A percentile compares a stretch with the other conserved stretches of the same genome.
Conservation (phyloP, 2,888 invertebrate genomes). For the Sarcophaga caerulescens region DNA sequence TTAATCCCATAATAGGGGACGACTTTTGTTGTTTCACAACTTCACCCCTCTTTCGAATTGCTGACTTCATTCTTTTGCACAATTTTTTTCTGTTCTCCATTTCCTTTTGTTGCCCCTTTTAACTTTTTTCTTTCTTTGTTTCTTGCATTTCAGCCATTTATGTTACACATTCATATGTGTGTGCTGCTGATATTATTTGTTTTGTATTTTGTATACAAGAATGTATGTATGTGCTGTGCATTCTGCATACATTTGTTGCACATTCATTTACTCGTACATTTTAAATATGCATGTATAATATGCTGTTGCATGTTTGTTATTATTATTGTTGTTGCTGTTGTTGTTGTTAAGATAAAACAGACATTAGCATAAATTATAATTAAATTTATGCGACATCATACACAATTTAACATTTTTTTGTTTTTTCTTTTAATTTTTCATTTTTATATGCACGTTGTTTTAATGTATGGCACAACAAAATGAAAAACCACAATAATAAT, state of each 20-base stretch:
- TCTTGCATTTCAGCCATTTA: slow-evolving; percentile 25
- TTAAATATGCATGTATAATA: slow-evolving; percentile 39
- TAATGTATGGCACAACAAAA: background rate
- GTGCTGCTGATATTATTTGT: background rate
- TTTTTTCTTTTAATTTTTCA: background rate
- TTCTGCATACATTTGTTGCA: background rate
- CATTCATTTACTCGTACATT: background rate
- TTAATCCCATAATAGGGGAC: background rate
- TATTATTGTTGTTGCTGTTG: no score
- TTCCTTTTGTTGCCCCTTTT: background rate
- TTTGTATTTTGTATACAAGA: slow-evolving; percentile 9
- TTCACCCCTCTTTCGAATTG: no score
- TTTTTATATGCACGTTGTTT: background rate
- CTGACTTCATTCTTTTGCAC: no score
- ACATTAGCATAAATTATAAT: slow-evolving; percentile 73
- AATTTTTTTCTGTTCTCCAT: background rate
- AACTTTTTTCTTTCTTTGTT: background rate
- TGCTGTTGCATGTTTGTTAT: slow-evolving; percentile 65
- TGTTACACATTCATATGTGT: slow-evolving; percentile 19
- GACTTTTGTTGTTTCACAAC: background rate
- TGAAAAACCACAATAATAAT: background rate
- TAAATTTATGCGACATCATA: slow-evolving; percentile 71
- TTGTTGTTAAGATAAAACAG: slow-evolving; percentile 66
- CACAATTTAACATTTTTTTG: slow-evolving; percentile 65
- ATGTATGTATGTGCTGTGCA: background rate